Evolutionary conservation across 1,140 invertebrate genomes (phyloP), one percentile per base, ranked within the genome.

Genomic region (Drosophila neocordata): DNA sequence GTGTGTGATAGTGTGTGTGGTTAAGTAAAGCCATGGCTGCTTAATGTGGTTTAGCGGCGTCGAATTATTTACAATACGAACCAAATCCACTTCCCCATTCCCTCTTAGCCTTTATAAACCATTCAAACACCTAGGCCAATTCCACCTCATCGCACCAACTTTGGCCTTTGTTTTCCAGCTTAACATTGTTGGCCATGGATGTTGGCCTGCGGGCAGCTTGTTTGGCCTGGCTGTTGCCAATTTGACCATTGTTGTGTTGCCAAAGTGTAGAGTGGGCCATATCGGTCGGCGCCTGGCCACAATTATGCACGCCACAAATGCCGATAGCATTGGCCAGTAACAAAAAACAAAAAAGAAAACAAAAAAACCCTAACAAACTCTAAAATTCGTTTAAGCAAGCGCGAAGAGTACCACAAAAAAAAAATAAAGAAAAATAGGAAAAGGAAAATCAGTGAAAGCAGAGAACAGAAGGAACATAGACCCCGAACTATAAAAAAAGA

Each of bases 301-400:
- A 85, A 85, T 85, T 85, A 85, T 81, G 81, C 73, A 74, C 69
- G 65, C 82, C 82, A 81, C 77, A 67, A 85, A 72, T 74, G 74
- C 82, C 82, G 65, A 58, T 18, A 69, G 82, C 81, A 53, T 59
- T 65, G 56, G 73, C 11, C 60, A 64, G 24, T 6, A 31, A 7
- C 27, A 31, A 11, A 22, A 61, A 73, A 82, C 18, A 58, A 44
- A 20, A 35, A 27, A 60, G 44, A 68, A 63, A 31, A 65, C 35
- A 34, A 37, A 24, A 55, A 38, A 60, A 59, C 56, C 51, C 65
- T 15, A 79, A 72, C 75, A 79, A 70, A 73, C 73, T 80, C 64
- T 71, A 67, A 73, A 80, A 84, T 85, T 85, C 65, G 76, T 83
- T 71, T 69, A 84, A 65, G 57, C 65, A 73, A 73, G 38, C 60